Conservation (phyloP, 2,888 invertebrate species). For the Agonopterix subpropinquella region DNA sequence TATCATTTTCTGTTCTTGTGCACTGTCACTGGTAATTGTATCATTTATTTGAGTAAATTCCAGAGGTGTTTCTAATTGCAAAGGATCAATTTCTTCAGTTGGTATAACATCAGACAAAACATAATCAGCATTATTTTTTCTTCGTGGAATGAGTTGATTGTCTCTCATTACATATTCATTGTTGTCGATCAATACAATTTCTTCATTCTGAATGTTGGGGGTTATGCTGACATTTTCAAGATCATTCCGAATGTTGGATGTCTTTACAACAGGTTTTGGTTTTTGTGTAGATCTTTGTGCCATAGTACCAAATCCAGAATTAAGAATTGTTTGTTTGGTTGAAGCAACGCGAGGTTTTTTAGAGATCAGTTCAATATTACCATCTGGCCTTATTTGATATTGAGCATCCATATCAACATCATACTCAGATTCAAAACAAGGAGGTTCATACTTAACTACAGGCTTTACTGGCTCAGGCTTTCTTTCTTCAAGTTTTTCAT, state of each 20-base stretch:
- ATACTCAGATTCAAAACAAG: constrained; percentile 39
- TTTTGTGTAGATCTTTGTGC: constrained; percentile 24
- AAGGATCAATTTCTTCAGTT: constrained; percentile 20
- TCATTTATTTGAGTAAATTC: constrained; percentile 37
- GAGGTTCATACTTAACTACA: constrained; percentile 48
- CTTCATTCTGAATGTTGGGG: constrained; percentile 35
- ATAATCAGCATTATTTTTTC: constrained; percentile 31
- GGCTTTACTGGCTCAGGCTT: constrained; percentile 13
- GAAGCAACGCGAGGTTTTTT: constrained; percentile 34
- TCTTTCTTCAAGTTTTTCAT: constrained; percentile 31
- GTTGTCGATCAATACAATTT: constrained; percentile 74
- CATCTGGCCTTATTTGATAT: constrained; percentile 48
- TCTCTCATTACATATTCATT: constrained; percentile 73
- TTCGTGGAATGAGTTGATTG: constrained; percentile 49
- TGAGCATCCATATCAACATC: constrained; percentile 45
- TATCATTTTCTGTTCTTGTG: constrained; percentile 36
- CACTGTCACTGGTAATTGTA: constrained; percentile 25
- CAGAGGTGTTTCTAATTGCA: constrained; percentile 34
- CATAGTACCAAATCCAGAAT: constrained; percentile 36
- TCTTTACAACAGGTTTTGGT: constrained; percentile 19
- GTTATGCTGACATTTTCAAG: no score
- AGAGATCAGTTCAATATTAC: constrained; percentile 69
- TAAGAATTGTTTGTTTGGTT: constrained; percentile 57
- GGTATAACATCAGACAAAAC: constrained; percentile 37
- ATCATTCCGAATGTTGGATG: constrained; percentile 26